Conservation (phyloP, 35 echinoderm and acorn worm genomes). For the Strongylocentrotus purpuratus region DNA sequence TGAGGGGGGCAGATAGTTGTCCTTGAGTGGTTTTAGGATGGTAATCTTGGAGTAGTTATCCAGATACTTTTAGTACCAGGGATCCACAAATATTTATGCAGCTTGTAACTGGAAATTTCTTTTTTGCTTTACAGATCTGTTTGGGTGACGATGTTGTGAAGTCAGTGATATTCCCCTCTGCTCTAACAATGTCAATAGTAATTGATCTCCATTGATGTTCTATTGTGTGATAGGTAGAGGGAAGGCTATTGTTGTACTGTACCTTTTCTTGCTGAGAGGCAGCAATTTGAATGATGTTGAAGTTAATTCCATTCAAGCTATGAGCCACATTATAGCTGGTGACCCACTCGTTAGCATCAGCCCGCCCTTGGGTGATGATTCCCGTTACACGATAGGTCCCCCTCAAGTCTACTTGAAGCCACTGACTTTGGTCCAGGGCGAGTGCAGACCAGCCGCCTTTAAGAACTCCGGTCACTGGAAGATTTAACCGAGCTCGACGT, state of each 20-base stretch:
- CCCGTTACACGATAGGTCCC: conserved; percentile 11
- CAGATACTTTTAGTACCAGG: no score
- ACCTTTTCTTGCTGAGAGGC: conserved; percentile 27
- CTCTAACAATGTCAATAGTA: neutral
- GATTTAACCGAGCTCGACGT: conserved; percentile 39
- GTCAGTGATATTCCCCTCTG: neutral
- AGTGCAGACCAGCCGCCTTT: conserved; percentile 49
- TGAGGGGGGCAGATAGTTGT: neutral
- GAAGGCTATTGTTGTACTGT: neutral
- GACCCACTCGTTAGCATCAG: conserved; percentile 59
- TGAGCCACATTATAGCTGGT: conserved; percentile 41
- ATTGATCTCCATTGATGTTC: no score
- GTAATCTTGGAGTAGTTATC: neutral
- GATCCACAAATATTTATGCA: no score
- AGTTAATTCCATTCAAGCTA: conserved; percentile 35
- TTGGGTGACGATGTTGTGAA: neutral
- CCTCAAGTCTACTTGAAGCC: conserved; percentile 43
- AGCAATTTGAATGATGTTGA: neutral
- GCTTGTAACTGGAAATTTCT: no score
- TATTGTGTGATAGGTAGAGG: no score
- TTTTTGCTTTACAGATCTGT: no score
- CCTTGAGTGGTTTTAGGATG: neutral
- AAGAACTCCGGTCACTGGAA: neutral
- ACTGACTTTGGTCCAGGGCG: conserved; percentile 42
- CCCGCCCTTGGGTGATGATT: conserved; percentile 48